Conservation (phyloP, 2,888 invertebrate species). For the Euproctis similis region DNA sequence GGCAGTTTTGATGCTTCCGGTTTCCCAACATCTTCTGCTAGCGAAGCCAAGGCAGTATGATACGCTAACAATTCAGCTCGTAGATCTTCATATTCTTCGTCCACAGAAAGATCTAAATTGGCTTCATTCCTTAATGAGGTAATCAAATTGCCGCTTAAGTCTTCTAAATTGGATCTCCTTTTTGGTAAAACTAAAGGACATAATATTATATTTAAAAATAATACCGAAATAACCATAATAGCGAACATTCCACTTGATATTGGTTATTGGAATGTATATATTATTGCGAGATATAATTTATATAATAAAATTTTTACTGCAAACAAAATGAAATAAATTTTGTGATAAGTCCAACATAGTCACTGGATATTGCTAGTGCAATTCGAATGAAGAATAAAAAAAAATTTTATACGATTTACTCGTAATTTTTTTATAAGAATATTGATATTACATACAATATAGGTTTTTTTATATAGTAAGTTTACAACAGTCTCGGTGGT, state of each 20-base stretch:
- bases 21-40: constrained; percentile 12
- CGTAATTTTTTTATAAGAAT: no score
- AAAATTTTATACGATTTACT: no score
- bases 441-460: no score
- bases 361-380: constrained; percentile 28
- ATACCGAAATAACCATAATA: no score
- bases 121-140: constrained; percentile 41
- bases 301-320: constrained; percentile 50
- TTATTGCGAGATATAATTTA: no score
- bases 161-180: constrained; percentile 11
- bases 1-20: background rate
- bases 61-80: constrained; percentile 60
- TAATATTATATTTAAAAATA: constrained; percentile 31
- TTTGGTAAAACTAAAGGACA: constrained; percentile 15
- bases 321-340: constrained; percentile 34
- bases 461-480: no score
- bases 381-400: no score
- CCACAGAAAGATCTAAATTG: constrained; percentile 52
- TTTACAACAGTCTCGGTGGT: no score
- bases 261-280: no score
- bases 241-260: no score
- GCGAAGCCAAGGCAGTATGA: constrained; percentile 46
- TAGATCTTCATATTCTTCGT: constrained; percentile 64
- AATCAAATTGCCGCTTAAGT: constrained; percentile 36
- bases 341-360: constrained; percentile 37